A percentile compares a stretch with the other conserved stretches of the same genome.
Conservation (phyloP, 2,113 vertebrate species). For the Lepus europaeus region DNA sequence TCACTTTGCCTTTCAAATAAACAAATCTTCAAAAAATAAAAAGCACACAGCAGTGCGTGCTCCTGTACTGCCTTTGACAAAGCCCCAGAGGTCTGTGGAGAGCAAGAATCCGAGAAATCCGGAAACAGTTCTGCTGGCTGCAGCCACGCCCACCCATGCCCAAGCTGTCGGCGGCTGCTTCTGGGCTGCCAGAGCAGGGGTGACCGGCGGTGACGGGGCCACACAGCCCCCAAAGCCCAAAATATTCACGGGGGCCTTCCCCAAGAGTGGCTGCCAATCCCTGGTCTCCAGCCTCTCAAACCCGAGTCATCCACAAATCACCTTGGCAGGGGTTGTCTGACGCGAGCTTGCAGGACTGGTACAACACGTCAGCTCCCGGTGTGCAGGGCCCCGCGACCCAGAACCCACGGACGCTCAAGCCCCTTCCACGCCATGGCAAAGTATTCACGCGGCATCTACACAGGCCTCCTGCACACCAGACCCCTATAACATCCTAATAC, state of each 20-base stretch:
- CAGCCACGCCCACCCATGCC: no score
- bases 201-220: background rate
- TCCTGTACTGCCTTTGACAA: background rate
- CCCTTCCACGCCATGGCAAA: no score
- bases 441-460: no score
- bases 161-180: background rate
- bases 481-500: no score
- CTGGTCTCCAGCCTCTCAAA: background rate
- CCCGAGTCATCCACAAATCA: fast-evolving
- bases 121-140: background rate
- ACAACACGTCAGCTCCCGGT: no score
- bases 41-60: fast-evolving
- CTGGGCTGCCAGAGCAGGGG: background rate
- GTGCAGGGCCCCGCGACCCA: no score
- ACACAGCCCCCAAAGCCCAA: background rate
- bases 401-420: no score
- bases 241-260: background rate
- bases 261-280: background rate
- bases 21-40: no score
- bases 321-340: background rate
- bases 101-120: background rate
- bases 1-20: no score
- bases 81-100: background rate
- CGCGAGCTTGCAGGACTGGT: no score
- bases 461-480: no score